Conservation (phyloP, 2,113 vertebrate genomes). For the Dromiciops gliroides region DNA sequence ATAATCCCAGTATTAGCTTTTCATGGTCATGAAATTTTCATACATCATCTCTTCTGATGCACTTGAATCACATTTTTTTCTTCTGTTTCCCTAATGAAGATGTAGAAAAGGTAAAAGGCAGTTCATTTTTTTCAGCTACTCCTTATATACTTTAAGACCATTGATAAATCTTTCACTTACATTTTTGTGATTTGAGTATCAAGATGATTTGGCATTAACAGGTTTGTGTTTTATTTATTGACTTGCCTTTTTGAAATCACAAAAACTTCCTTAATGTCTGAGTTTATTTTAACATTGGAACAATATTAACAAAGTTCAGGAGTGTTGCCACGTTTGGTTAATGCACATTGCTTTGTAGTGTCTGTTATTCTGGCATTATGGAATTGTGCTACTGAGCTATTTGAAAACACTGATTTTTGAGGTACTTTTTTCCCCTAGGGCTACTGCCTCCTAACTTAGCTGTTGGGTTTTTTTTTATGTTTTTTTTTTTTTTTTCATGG, state of each 20-base stretch:
- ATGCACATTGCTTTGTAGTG: background rate
- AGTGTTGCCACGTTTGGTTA: background rate
- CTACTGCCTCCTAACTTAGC: background rate
- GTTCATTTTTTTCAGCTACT: background rate
- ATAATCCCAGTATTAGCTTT: background rate
- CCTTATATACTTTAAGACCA: slow-evolving; percentile 18
- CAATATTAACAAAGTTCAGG: background rate
- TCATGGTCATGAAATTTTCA: slow-evolving; percentile 1
- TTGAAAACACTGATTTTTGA: background rate
- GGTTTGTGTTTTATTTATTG: slow-evolving; percentile 39
- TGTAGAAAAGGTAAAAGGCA: background rate
- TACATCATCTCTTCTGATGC: slow-evolving; percentile 17
- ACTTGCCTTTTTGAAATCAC: slow-evolving; percentile 2
- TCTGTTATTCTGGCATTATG: slow-evolving; percentile 14
- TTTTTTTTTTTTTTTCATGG: too few relatives aligned
- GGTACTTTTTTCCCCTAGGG: background rate
- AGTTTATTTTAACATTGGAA: background rate
- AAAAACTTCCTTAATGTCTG: slow-evolving; percentile 4
- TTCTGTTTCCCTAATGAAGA: slow-evolving; percentile 4
- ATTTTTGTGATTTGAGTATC: background rate
- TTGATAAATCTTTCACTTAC: background rate
- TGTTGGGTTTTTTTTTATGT: too few relatives aligned
- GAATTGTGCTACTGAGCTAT: background rate
- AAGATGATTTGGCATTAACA: background rate
- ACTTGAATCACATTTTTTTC: background rate